Evolutionary conservation across 2,113 vertebrate genomes (phyloP).

Genomic region (Macrotis lagotis): DNA sequence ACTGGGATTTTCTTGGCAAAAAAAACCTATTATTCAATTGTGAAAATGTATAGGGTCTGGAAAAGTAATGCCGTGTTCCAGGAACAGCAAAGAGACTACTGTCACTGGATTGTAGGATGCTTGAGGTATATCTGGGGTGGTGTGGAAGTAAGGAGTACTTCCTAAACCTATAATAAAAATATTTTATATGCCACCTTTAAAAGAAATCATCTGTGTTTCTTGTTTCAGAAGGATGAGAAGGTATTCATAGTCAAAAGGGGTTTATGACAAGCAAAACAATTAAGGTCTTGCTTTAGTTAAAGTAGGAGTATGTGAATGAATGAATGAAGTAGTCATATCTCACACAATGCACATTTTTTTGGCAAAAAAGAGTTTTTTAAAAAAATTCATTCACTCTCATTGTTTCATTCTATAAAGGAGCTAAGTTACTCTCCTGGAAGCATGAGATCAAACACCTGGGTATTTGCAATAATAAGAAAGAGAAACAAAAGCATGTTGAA

Average conservation of each 20-base stretch:
- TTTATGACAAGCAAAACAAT: not conserved
- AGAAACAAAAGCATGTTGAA: not conserved
- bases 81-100: not conserved
- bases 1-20: too few species aligned
- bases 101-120: not conserved
- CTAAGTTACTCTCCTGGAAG: not conserved
- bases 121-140: not conserved
- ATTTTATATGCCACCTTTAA: not conserved
- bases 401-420: not conserved
- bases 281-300: not conserved
- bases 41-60: not conserved
- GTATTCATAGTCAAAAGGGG: not conserved
- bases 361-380: not conserved
- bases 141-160: not conserved
- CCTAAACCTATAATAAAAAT: not conserved
- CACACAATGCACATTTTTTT: not conserved
- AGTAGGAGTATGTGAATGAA: not conserved
- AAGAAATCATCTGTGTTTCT: not conserved
- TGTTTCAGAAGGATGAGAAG: not conserved
- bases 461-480: not conserved
- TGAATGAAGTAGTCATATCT: not conserved
- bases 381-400: not conserved
- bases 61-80: not conserved
- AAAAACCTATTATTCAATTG: too few species aligned
- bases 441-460: not conserved